Conservation (phyloP, 2,797 vertebrate genomes). For the Sphenopsis melanotis region DNA sequence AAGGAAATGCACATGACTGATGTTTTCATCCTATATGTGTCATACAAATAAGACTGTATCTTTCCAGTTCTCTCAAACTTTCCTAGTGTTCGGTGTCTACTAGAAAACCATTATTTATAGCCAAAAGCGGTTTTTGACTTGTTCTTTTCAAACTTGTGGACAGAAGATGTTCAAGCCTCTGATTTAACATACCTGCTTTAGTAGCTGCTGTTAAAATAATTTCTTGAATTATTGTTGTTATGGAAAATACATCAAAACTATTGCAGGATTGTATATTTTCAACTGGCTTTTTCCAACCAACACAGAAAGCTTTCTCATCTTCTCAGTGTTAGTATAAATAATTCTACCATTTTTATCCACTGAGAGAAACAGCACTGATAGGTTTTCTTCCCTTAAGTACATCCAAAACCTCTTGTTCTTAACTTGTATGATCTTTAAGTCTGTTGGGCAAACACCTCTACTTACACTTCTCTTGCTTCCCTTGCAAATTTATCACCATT, state of each 20-base stretch:
- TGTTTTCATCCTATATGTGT: not conserved
- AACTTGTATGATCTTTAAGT: not conserved
- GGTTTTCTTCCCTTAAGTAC: not conserved
- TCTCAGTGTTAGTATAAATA: not conserved
- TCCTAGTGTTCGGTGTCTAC: not conserved
- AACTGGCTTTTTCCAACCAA: not conserved
- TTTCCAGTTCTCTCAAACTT: constrained; percentile 4
- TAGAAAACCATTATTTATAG: constrained; percentile 27
- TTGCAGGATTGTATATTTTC: not conserved
- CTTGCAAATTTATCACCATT: not conserved
- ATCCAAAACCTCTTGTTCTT: not conserved
- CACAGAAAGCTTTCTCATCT: not conserved
- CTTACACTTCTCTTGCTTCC: not conserved
- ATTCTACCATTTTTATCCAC: not conserved
- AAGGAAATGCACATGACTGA: not conserved
- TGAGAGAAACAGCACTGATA: not conserved
- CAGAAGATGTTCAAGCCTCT: constrained; percentile 9
- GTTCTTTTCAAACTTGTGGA: constrained; percentile 9
- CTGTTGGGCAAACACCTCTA: not conserved
- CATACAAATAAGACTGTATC: not conserved
- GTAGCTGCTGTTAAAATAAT: constrained; percentile 17
- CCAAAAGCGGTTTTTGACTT: not conserved
- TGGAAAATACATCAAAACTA: constrained; percentile 37
- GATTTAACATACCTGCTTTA: constrained; percentile 19
- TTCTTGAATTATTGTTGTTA: constrained; percentile 41